Conservation (phyloP, 2,888 invertebrate species). For the Aricia artaxerxes region DNA sequence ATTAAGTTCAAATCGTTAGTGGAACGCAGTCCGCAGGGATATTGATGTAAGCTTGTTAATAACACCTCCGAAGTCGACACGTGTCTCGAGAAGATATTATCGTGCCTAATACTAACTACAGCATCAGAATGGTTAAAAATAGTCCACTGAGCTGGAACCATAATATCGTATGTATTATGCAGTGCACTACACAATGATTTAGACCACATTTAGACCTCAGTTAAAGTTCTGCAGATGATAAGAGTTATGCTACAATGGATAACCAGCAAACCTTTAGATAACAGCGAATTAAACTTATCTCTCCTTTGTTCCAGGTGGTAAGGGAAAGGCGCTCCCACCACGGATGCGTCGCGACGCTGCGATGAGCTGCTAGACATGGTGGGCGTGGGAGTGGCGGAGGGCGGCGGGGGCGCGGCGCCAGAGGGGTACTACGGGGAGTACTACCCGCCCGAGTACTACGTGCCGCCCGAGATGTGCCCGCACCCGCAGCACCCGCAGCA, state of each 20-base stretch:
- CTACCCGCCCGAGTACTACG: slow-evolving; percentile 81
- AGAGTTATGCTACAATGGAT: neutral
- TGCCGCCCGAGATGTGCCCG: slow-evolving; percentile 82
- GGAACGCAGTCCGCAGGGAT: neutral
- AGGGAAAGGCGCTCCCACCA: slow-evolving; percentile 52
- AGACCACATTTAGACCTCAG: too few relatives aligned
- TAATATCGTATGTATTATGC: too few relatives aligned
- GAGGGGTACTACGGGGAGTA: slow-evolving; percentile 80
- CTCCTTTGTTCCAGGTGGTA: slow-evolving; percentile 59
- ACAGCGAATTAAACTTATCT: neutral
- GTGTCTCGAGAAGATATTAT: too few relatives aligned
- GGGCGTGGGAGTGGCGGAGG: slow-evolving; percentile 76
- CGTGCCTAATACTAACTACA: too few relatives aligned
- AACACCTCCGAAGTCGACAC: too few relatives aligned
- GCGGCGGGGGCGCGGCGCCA: slow-evolving; percentile 64
- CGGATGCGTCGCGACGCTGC: slow-evolving; percentile 61
- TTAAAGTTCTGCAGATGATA: neutral
- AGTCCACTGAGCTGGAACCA: too few relatives aligned
- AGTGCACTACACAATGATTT: too few relatives aligned
- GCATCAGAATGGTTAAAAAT: too few relatives aligned
- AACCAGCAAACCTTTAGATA: neutral
- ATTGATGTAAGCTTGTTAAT: neutral
- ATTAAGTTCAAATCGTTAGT: neutral
- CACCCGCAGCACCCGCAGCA: slow-evolving; percentile 83
- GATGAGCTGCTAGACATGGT: slow-evolving; percentile 73